Percentiles rank a stretch among this genome's conserved stretches.
Evolutionary conservation across 2,797 vertebrate species (phyloP).

Genomic region (Pygocentrus nattereri): DNA sequence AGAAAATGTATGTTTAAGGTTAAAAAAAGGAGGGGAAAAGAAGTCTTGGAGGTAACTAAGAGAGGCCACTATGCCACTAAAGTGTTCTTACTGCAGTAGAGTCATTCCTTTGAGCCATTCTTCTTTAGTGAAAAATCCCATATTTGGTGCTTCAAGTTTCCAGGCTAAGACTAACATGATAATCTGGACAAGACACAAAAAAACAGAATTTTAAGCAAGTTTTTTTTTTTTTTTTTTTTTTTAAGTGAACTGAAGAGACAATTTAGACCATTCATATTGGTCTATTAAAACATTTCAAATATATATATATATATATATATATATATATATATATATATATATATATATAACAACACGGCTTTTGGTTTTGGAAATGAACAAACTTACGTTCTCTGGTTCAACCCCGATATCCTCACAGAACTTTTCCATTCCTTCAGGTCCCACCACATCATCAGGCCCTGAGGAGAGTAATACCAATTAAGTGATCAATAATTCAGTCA

Average conservation of each 20-base stretch:
- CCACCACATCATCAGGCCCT: conserved; percentile 90
- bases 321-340: too few species aligned
- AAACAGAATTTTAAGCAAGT: background rate
- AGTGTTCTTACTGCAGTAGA: conserved; percentile 88
- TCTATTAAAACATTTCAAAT: too few species aligned
- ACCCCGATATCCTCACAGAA: conserved; percentile 93
- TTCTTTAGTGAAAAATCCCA: conserved; percentile 98
- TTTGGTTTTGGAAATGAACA: too few species aligned
- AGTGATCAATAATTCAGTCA: background rate
- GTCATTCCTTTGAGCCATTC: conserved; percentile 98
- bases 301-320: too few species aligned
- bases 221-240: too few species aligned
- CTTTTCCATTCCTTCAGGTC: conserved; percentile 92
- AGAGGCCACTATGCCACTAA: background rate
- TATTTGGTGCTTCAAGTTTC: conserved; percentile 95
- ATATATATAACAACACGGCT: too few species aligned
- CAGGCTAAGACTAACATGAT: conserved; percentile 98
- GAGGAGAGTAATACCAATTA: conserved; percentile 40
- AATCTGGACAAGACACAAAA: conserved; percentile 80
- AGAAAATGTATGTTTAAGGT: too few species aligned
- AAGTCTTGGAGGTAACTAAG: too few species aligned
- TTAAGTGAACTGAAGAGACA: too few species aligned
- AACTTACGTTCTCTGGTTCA: conserved; percentile 92
- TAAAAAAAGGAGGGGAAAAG: too few species aligned
- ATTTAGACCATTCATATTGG: too few species aligned